Evolutionary conservation across 2,888 invertebrate genomes (phyloP).

Genomic region (Galerucella calmariensis): DNA sequence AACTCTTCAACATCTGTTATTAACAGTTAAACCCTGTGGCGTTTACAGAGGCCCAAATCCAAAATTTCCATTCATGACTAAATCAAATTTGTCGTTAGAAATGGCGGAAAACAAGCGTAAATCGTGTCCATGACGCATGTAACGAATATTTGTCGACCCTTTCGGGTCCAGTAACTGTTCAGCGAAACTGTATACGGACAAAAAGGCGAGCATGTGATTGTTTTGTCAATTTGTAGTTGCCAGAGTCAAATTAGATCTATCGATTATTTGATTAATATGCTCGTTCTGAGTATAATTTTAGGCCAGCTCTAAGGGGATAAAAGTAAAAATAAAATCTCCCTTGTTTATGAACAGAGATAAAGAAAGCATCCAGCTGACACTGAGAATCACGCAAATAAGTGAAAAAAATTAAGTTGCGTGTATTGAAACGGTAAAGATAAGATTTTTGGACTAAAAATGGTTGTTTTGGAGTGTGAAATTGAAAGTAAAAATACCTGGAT

Average conservation of each 20-base stretch:
- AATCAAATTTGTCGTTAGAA: constrained; percentile 43
- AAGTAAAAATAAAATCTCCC: too few species aligned
- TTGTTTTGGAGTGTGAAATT: neutral
- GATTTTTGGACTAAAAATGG: too few species aligned
- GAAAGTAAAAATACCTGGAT: neutral
- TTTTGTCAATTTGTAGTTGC: constrained; percentile 63
- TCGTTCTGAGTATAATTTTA: constrained; percentile 4
- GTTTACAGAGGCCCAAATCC: neutral
- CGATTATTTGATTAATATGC: constrained; percentile 62
- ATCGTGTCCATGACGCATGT: constrained; percentile 57
- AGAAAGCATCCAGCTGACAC: too few species aligned
- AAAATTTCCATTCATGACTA: constrained; percentile 33
- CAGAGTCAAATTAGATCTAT: constrained; percentile 62
- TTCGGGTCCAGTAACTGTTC: constrained; percentile 54
- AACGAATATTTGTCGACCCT: constrained; percentile 61
- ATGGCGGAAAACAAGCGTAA: constrained; percentile 53
- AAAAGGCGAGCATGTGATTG: constrained; percentile 60
- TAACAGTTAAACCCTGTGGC: constrained; percentile 5
- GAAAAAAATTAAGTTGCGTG: neutral
- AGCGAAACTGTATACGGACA: constrained; percentile 45
- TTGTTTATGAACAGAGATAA: too few species aligned
- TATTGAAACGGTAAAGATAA: neutral
- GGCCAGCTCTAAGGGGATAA: neutral
- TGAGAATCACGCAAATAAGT: too few species aligned
- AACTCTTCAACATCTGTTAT: constrained; percentile 18